Base-by-base conservation (phyloP, 2,888 invertebrate genomes). In the Poecilobothrus nobilitatus region DNA sequence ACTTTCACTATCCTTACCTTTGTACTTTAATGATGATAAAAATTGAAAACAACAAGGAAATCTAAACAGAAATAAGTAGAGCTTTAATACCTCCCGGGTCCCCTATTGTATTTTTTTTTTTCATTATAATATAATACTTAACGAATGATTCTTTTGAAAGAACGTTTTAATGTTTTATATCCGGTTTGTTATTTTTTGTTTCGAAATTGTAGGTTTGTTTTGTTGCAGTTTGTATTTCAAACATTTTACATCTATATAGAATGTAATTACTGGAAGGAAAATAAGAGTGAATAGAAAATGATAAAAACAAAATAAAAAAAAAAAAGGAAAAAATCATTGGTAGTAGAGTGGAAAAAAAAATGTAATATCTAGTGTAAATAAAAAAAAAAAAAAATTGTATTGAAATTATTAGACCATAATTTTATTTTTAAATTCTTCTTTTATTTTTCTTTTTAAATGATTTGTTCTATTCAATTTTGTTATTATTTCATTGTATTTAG, bases 401-500 rank as follows among this genome's bases (percentile, higher is more conserved):
- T 53, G 15, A 53, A 53, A 53, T 53, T 53, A 53, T 53, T 53
- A 53, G 53, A 53, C 53, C 53, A 53, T n/a, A 53, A 53, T 53
- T 53, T 53, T 18, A 53, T 53, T 53, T 53, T 12, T 12, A 12
- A 12, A 18, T n/a, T 53, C 18, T 27, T 27, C 5, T 27, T 27
- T 27, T 27, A 5, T 27, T 27, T 27, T 27, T 27, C 5, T 27
- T 27, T 27, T 27, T 2, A 5, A 27, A 27, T 5, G 5, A 27
- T 27, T 27, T 27, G 27, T 27, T 27, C 27, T 27, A 4, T 27
- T 27, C 27, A 4, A 27, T 4, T 27, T 27, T 27, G 27, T 27
- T 27, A 2, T 27, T 27, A 27, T 27, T 27, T 27, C 27, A 27
- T 27, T 27, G 27, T 27, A 27, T 5, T 4, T 27, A 27, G 5